Percentiles rank a stretch among this genome's conserved stretches.
Evolutionary conservation across 2,113 vertebrate genomes (phyloP).

Genomic region (Syrrhaptes paradoxus): DNA sequence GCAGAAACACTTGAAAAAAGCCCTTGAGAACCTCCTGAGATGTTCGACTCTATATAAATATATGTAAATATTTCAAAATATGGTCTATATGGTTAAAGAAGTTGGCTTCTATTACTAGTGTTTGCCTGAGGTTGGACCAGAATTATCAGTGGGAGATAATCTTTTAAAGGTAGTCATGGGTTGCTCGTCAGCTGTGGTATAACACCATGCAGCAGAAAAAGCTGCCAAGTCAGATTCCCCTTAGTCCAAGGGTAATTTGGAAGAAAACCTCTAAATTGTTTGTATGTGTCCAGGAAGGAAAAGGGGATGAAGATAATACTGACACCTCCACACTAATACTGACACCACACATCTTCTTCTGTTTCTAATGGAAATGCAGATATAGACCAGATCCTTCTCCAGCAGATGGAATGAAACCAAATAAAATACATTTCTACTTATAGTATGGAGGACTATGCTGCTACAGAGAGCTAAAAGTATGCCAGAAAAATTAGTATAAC

Average conservation of each 20-base stretch:
- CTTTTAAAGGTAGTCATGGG: not conserved
- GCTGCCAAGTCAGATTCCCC: not conserved
- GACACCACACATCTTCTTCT: not conserved
- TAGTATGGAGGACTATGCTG: not conserved
- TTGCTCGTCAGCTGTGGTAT: not conserved
- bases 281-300: not conserved
- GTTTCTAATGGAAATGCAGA: not conserved
- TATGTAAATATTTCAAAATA: not conserved
- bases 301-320: not conserved
- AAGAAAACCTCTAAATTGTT: not conserved
- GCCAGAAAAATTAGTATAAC: not conserved
- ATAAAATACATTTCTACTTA: not conserved
- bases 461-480: not conserved
- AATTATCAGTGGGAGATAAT: not conserved
- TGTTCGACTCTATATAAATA: not conserved
- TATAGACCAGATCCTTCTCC: not conserved
- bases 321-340: not conserved
- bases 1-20: not conserved
- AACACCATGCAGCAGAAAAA: not conserved
- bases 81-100: not conserved
- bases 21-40: not conserved
- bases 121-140: not conserved
- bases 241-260: not conserved
- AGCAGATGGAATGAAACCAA: not conserved
- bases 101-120: not conserved